A percentile compares a stretch with the other conserved stretches of the same genome.
Evolutionary conservation across 2,888 invertebrate species (phyloP).

Genomic region (Carabus problematicus): DNA sequence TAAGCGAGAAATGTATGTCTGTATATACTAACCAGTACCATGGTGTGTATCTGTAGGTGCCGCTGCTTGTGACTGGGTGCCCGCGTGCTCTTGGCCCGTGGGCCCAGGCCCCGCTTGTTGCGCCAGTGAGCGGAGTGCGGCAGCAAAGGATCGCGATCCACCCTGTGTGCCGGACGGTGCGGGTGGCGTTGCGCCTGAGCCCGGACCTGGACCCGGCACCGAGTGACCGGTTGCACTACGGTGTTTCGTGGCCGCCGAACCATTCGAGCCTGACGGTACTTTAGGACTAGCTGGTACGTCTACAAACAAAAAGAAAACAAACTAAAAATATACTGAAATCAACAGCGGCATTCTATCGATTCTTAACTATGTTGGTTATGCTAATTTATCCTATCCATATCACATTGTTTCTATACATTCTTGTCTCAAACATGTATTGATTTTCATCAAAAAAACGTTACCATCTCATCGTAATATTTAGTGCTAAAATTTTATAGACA

Average conservation of each 20-base stretch:
- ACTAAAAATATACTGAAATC: too few relatives aligned
- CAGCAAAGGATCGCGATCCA: slow-evolving; percentile 81
- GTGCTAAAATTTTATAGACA: too few relatives aligned
- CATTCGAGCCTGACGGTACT: slow-evolving; percentile 48
- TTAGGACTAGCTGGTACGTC: slow-evolving; percentile 51
- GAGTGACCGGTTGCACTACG: slow-evolving; percentile 53
- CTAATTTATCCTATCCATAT: too few relatives aligned
- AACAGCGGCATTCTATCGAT: too few relatives aligned
- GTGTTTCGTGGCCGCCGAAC: slow-evolving; percentile 52
- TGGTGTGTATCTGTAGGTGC: slow-evolving; percentile 36
- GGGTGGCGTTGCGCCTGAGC: slow-evolving; percentile 48
- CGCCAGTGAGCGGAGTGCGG: slow-evolving; percentile 87
- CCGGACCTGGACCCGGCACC: slow-evolving; percentile 59
- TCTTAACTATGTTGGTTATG: too few relatives aligned
- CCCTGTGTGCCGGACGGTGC: slow-evolving; percentile 53
- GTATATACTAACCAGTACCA: slow-evolving; percentile 50
- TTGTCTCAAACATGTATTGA: too few relatives aligned
- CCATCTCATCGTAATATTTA: too few relatives aligned
- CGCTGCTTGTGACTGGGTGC: slow-evolving; percentile 45
- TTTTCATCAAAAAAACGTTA: too few relatives aligned
- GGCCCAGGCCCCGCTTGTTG: slow-evolving; percentile 86
- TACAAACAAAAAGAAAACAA: slow-evolving; percentile 31
- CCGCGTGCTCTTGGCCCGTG: slow-evolving; percentile 57
- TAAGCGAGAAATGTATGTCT: too few relatives aligned
- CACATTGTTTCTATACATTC: too few relatives aligned